Base-by-base conservation (phyloP, 2,797 vertebrate genomes). In the Megalops cyprinoides region DNA sequence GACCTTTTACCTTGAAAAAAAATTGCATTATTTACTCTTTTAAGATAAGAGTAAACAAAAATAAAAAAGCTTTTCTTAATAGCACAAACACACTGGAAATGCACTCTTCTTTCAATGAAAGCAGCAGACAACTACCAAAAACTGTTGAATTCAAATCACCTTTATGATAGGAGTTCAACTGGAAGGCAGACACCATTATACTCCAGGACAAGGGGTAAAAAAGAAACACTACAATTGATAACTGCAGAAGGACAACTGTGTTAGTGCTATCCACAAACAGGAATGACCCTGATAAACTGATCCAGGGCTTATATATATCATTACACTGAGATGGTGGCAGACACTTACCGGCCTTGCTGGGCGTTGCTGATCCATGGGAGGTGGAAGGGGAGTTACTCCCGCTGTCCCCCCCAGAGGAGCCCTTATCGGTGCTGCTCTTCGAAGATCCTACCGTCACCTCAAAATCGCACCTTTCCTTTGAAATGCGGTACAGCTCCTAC, bases 401-500 rank as follows among this genome's bases (percentile, higher is more conserved):
- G 0, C 95, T 98, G 89, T 97, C 96, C 0, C 95, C 93, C 65
- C 93, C 95, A 0, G 96, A 93, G 0, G 97, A 97, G 74, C 92
- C 91, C 49, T 94, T 96, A 76, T 98, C 96, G 0, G 97, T 94
- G 20, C 76, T 86, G 31, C 87, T 82, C 0, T 88, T 82, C 0
- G 94, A 95, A 0, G 92, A 88, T 10, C 93, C 93, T 0, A 95
- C 91, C 0, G 86, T 92, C 62, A 98, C 90, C 10, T 84, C 88
- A 75, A 99, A 97, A 89, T 98, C 96, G 0, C 91, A 91, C 84
- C 93, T 96, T 87, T 98, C 97, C 87, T 99, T 99, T 1, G 98
- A 99, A 77, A 98, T 92, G 6, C 96, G 96, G 91, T 92, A 99
- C 53, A 99, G 94, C 80, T 98, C 97, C 98, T 99, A 82, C 53